A percentile compares a stretch with the other conserved stretches of the same genome.
Conservation (phyloP, 2,797 vertebrate genomes). For the Megaceryle alcyon region DNA sequence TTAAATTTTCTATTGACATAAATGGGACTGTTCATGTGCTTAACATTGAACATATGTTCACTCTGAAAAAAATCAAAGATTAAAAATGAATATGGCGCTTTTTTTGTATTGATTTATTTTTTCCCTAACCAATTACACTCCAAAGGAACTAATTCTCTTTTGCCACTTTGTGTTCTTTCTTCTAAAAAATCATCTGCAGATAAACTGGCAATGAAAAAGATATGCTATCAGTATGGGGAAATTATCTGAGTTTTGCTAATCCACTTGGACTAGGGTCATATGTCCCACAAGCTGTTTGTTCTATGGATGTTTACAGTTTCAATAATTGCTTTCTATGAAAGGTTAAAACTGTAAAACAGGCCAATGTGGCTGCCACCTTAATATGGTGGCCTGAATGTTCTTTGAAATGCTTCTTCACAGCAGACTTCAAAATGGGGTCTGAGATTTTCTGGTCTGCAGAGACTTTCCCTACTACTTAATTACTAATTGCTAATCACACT, state of each 20-base stretch:
- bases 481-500: not conserved
- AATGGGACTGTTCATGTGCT: not conserved
- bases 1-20: not conserved
- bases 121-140: not conserved
- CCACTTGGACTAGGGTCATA: not conserved
- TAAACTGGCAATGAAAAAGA: not conserved
- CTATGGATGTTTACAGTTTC: not conserved
- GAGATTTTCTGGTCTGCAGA: not conserved
- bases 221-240: fast-evolving
- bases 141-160: not conserved
- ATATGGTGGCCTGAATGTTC: not conserved
- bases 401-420: not conserved
- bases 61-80: slow-evolving; percentile 4
- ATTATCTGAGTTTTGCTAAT: not conserved
- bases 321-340: not conserved
- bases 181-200: not conserved
- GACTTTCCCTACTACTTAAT: not conserved
- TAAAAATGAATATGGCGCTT: not conserved
- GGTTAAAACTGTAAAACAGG: not conserved
- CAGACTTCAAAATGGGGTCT: not conserved
- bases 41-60: not conserved
- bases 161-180: not conserved
- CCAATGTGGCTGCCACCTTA: not conserved
- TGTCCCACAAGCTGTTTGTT: not conserved
- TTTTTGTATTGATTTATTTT: not conserved